These are phyloP conservation scores for Cartodere bifasciata DNA, from an alignment of 2,888 invertebrate species.

Conservation along the genomic window DNA sequence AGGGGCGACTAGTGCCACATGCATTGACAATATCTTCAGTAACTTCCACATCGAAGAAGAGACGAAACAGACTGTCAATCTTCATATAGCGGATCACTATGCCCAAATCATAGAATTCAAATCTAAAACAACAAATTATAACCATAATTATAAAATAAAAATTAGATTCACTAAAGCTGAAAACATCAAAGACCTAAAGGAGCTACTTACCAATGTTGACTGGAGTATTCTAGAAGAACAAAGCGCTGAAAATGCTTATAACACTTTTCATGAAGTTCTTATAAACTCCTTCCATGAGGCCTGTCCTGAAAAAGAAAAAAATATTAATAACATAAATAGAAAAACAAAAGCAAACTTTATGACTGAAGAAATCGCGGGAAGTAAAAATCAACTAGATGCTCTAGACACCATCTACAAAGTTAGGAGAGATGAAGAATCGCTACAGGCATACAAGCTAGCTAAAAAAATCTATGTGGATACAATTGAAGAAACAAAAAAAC, in stretches of 20 bases:
- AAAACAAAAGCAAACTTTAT: neutral
- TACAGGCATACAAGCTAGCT: neutral
- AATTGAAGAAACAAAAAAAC: conserved; percentile 5
- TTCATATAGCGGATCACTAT: conserved; percentile 4
- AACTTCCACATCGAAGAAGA: conserved; percentile 2
- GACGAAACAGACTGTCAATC: conserved; percentile 1
- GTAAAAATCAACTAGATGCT: conserved; percentile 2
- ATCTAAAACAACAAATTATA: neutral
- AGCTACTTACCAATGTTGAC: neutral
- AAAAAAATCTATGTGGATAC: conserved; percentile 1
- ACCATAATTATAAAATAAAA: neutral
- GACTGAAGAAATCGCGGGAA: neutral
- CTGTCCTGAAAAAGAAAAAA: conserved; percentile 3
- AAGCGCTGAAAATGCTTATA: conserved; percentile 5
- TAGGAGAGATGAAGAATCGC: neutral
- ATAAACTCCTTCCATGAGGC: conserved; percentile 3
- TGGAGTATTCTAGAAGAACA: conserved; percentile 1
- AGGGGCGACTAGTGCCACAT: conserved; percentile 3
- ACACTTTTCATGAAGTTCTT: conserved; percentile 1
- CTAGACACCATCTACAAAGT: conserved; percentile 1
- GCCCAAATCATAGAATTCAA: conserved; percentile 2
- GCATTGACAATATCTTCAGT: conserved; percentile 6
- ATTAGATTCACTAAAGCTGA: neutral
- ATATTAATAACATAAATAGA: conserved; percentile 2
- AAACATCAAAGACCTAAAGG: neutral